Base-by-base conservation (phyloP, 2,797 vertebrate species). In the Crypturellus tataupa region DNA sequence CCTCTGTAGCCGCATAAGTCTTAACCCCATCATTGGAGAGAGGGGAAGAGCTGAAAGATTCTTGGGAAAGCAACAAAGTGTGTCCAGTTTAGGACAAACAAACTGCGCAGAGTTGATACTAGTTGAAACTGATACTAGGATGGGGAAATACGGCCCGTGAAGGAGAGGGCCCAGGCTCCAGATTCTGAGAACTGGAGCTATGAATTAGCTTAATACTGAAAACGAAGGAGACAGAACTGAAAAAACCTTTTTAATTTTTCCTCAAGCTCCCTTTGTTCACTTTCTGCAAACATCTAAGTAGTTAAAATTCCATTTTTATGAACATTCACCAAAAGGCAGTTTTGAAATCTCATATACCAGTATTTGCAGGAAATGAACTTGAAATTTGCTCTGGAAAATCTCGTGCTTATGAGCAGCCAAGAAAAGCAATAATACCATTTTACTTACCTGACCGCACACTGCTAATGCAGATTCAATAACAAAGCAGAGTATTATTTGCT, bases 351-450 rank as follows among this genome's bases (percentile, higher is more conserved):
- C 51, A 77, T 89, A 75, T 83, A 56, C 58, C 47, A 16, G 24
- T 31, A 80, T 71, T 83, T 91, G 65, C 84, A 90, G 80, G 80
- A 95, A 95, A 89, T 82, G 25, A 87, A 40, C 47, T 87, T 94
- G 31, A 73, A 63, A 87, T 91, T 91, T 94, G 39, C 31, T 94
- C 72, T 89, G 77, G 68, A 93, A 63, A 84, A 82, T 33, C 44
- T 59, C 60, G 35, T 68, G 77, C 72, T 91, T 70, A 39, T 19
- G 33, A 56, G 23, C 44, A 44, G 55, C 25, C 59, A 84, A 80
- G 70, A 88, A 93, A 55, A 10, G 35, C 78, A 87, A 62, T 49
- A 84, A 63, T 31, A 51, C 68, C 2, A 13, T 70, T 94, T 73
- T 68, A 70, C 13, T 42, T 89, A 68, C 70, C 75, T 91, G 78